phyloP scores from a whole-genome alignment of 2,888 invertebrate species.

The Muscina levida region DNA sequence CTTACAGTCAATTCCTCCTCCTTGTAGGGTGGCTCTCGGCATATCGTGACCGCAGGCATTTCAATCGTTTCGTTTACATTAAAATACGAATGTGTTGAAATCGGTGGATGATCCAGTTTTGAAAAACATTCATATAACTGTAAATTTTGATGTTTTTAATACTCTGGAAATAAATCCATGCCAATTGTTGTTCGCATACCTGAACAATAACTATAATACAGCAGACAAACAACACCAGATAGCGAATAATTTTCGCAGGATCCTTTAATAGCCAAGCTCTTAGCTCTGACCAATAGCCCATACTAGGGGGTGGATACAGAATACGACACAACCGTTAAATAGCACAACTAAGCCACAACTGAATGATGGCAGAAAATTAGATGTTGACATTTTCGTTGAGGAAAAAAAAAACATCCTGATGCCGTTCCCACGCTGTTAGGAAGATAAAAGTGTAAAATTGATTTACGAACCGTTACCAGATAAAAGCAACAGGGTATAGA shows the following conservation, averaged over 20 bases:
- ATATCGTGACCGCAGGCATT: conserved; percentile 86
- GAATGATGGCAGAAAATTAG: conserved; percentile 32
- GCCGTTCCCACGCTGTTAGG: conserved; percentile 61
- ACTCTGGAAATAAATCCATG: not conserved
- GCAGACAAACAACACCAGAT: conserved; percentile 82
- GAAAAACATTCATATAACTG: conserved; percentile 83
- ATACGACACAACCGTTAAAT: conserved; percentile 1
- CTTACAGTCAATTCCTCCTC: conserved; percentile 82
- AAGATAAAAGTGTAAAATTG: conserved; percentile 33
- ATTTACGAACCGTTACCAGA: conserved; percentile 52
- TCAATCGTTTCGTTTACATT: conserved; percentile 84
- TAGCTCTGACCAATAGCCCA: conserved; percentile 77
- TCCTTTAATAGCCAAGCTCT: conserved; percentile 78
- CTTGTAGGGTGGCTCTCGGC: conserved; percentile 85
- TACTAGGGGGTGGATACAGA: conserved; percentile 49
- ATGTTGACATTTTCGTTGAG: not conserved
- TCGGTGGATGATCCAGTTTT: conserved; percentile 84
- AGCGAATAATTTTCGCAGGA: conserved; percentile 82
- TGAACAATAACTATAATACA: conserved; percentile 83
- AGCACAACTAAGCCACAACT: conserved; percentile 38
- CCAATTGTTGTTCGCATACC: conserved; percentile 76
- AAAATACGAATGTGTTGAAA: conserved; percentile 85
- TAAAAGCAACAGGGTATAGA: too few relatives aligned
- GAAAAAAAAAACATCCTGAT: conserved; percentile 48
- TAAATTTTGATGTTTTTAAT: conserved; percentile 5